Conservation (phyloP, 2,888 invertebrate species). For the Andrena praecox region DNA sequence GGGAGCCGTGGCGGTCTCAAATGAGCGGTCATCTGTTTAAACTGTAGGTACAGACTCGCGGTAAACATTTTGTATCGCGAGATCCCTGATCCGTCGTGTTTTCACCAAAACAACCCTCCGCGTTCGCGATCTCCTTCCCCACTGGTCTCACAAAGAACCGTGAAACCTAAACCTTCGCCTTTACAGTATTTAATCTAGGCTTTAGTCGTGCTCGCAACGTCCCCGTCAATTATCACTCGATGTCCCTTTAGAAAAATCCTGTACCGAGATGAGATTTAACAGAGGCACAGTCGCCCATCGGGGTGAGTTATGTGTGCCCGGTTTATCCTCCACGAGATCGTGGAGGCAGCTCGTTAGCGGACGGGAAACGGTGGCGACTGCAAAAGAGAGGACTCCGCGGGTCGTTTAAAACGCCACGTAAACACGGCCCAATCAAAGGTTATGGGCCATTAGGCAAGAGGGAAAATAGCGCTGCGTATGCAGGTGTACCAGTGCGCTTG, state of each 20-base stretch:
- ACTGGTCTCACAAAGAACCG: neutral
- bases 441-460: slow-evolving; percentile 82
- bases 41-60: neutral
- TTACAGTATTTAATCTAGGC: too few relatives aligned
- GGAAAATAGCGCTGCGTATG: slow-evolving; percentile 82
- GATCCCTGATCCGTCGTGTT: neutral
- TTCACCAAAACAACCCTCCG: slow-evolving; percentile 2
- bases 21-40: slow-evolving; percentile 13
- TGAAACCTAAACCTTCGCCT: too few relatives aligned
- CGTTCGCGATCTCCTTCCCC: neutral
- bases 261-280: neutral
- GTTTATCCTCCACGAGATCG: slow-evolving; percentile 43
- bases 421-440: slow-evolving; percentile 82
- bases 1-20: slow-evolving; percentile 8
- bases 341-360: slow-evolving; percentile 58
- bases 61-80: neutral
- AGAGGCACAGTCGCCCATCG: neutral
- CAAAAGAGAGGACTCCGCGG: slow-evolving; percentile 26
- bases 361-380: slow-evolving; percentile 17
- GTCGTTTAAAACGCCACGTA: slow-evolving; percentile 75
- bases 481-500: slow-evolving; percentile 65
- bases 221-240: too few relatives aligned
- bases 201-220: too few relatives aligned
- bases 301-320: neutral
- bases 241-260: too few relatives aligned